Conservation (phyloP, 2,797 vertebrate genomes). For the Carcharodon carcharias region DNA sequence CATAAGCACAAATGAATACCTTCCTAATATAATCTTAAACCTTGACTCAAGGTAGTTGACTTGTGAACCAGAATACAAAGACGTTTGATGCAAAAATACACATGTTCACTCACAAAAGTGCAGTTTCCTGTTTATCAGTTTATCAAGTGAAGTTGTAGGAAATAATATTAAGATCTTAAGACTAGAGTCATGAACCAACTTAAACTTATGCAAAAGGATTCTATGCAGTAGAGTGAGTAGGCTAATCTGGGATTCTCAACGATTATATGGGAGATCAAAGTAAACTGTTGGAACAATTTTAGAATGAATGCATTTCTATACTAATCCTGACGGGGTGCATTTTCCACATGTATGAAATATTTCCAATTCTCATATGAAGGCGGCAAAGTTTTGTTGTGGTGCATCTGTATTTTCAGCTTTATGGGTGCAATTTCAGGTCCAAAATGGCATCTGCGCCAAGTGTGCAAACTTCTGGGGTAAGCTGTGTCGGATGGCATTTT, state of each 20-base stretch:
- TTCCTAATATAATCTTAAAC: background rate
- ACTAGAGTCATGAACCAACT: background rate
- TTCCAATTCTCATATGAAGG: background rate
- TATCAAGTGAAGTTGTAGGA: background rate
- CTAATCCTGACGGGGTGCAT: background rate
- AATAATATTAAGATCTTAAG: background rate
- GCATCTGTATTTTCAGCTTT: background rate
- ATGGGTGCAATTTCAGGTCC: too few species aligned
- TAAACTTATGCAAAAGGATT: background rate
- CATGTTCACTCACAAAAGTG: background rate
- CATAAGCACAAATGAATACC: slow-evolving; percentile 17
- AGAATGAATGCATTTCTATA: background rate
- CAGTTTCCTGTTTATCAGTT: background rate
- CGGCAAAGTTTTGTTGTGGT: background rate
- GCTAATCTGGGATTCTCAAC: background rate
- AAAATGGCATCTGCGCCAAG: too few species aligned
- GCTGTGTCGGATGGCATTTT: too few species aligned
- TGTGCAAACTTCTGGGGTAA: too few species aligned
- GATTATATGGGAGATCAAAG: background rate
- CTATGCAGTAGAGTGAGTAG: background rate
- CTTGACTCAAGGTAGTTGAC: slow-evolving; percentile 9
- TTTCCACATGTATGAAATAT: background rate
- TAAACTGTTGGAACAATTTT: background rate
- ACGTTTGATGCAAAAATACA: background rate
- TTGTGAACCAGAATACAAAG: background rate